Evolutionary conservation across 2,113 vertebrate genomes (phyloP).

Genomic region (chimpanzee (Pan troglodytes)): DNA sequence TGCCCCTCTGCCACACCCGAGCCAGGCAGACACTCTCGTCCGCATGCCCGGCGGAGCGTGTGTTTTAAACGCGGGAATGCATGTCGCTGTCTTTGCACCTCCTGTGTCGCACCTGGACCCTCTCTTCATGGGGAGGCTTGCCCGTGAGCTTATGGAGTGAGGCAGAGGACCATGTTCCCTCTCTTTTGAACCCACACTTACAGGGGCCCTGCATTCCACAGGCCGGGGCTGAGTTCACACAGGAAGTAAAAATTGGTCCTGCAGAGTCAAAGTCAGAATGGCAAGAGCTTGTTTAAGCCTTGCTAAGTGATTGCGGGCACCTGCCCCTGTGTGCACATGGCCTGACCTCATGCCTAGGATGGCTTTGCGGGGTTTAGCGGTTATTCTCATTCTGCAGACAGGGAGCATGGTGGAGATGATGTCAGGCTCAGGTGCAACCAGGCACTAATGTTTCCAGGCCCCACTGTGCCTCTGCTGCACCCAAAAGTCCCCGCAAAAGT

Average conservation of each 20-base stretch:
- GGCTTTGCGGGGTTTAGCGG: fast-evolving
- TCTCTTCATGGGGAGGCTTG: not conserved
- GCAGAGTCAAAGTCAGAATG: fast-evolving
- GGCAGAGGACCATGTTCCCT: fast-evolving
- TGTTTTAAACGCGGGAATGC: fast-evolving
- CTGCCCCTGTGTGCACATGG: fast-evolving
- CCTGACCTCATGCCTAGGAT: fast-evolving
- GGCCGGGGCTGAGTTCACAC: fast-evolving
- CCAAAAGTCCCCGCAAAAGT: fast-evolving
- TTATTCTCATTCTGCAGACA: not conserved
- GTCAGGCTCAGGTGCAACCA: fast-evolving
- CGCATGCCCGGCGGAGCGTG: fast-evolving
- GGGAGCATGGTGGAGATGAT: fast-evolving
- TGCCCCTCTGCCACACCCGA: fast-evolving
- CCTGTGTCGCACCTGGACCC: fast-evolving
- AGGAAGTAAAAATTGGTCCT: fast-evolving
- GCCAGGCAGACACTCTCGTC: fast-evolving
- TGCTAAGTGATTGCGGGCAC: fast-evolving
- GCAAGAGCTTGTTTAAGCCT: fast-evolving
- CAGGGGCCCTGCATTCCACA: fast-evolving
- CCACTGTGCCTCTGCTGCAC: too few species aligned
- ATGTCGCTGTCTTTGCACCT: fast-evolving
- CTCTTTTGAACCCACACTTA: not conserved
- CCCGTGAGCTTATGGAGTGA: not conserved
- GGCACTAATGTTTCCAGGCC: fast-evolving